Conservation (phyloP, 2,797 vertebrate genomes). For the Vespertilio murinus region DNA sequence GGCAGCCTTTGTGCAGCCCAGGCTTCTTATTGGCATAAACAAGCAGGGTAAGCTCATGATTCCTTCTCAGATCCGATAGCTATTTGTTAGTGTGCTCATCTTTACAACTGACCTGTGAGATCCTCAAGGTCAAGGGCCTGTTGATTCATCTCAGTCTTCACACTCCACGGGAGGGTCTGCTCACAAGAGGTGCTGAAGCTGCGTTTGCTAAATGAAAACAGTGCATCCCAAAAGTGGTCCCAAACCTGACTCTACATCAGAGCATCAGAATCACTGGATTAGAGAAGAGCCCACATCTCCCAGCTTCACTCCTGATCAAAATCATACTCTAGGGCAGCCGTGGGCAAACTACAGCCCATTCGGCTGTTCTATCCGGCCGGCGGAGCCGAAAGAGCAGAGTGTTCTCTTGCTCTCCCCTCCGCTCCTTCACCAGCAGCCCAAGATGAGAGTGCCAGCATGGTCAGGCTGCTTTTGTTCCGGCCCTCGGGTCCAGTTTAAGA, state of each 20-base stretch:
- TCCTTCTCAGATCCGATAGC: neutral
- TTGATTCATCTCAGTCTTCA: neutral
- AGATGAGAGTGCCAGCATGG: no score
- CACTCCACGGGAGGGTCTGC: neutral
- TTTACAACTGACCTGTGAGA: neutral
- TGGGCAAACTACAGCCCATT: no score
- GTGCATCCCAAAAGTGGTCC: neutral
- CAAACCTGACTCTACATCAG: neutral
- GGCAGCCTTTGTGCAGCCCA: neutral
- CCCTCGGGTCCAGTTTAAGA: no score
- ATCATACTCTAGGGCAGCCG: neutral
- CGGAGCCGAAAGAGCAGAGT: no score
- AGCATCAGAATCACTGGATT: neutral
- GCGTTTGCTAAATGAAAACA: neutral
- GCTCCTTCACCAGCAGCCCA: no score
- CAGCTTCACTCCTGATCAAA: neutral
- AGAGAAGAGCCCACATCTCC: neutral
- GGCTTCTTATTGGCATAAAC: neutral
- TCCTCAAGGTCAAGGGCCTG: neutral
- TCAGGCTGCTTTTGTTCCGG: no score
- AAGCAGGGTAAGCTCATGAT: neutral
- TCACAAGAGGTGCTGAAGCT: neutral
- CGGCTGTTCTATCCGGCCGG: no score
- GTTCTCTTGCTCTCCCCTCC: no score
- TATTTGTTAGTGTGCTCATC: neutral